Percentiles rank a stretch among this genome's conserved stretches.
phyloP scores from a whole-genome alignment of 2,113 vertebrate genomes.

The Gambusia affinis region DNA sequence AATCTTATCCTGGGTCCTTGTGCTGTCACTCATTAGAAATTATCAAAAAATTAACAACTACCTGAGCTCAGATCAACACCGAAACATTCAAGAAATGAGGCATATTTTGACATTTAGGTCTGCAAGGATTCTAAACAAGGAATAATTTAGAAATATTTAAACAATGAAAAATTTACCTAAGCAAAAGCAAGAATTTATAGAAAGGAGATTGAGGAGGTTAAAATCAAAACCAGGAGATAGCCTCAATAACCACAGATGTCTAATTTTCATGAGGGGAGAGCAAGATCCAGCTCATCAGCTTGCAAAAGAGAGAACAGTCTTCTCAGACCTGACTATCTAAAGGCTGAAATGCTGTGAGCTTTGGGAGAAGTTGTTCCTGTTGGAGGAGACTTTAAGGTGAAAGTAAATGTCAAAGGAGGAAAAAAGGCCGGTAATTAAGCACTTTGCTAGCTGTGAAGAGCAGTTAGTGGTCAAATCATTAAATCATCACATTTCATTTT shows the following conservation, averaged over 20 bases:
- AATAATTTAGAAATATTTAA: too few relatives aligned
- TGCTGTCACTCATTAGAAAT: too few relatives aligned
- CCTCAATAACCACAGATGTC: neutral
- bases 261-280: constrained; percentile 27
- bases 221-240: neutral
- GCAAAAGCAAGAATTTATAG: neutral
- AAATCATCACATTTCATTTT: constrained; percentile 38
- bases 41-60: too few relatives aligned
- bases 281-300: constrained; percentile 67
- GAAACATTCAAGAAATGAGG: too few relatives aligned
- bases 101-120: too few relatives aligned
- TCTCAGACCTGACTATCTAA: constrained; percentile 11
- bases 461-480: constrained; percentile 37
- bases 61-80: too few relatives aligned
- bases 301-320: neutral
- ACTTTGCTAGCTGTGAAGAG: constrained; percentile 24
- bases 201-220: neutral
- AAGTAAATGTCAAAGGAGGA: constrained; percentile 46
- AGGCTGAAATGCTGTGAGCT: neutral
- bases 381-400: constrained; percentile 37
- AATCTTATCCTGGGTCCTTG: too few relatives aligned
- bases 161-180: too few relatives aligned
- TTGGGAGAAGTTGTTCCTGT: constrained; percentile 17
- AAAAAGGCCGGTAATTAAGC: constrained; percentile 52
- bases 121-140: too few relatives aligned